These are phyloP conservation scores for Ceuthmochares aereus DNA, from an alignment of 2,113 vertebrate species.

Conservation along the genomic window DNA sequence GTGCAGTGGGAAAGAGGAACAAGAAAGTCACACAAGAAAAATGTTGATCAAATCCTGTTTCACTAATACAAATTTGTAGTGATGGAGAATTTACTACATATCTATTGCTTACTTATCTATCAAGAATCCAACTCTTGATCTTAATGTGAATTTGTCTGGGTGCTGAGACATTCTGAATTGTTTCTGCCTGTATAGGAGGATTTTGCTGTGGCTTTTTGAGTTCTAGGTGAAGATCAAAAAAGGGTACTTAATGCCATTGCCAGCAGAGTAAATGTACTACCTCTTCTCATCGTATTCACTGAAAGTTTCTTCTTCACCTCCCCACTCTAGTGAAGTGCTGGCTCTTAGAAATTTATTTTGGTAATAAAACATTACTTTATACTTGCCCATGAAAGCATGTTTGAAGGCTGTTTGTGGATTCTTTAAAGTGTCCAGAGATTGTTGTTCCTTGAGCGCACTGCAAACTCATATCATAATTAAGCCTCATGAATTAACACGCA, in stretches of 20 bases:
- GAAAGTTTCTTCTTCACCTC: slow-evolving; percentile 40
- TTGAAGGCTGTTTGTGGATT: slow-evolving; percentile 47
- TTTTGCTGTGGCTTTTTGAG: slow-evolving; percentile 8
- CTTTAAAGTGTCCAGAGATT: slow-evolving; percentile 19
- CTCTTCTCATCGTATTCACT: slow-evolving; percentile 54
- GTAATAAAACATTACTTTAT: slow-evolving; percentile 67
- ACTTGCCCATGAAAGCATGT: slow-evolving; percentile 41
- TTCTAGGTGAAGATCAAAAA: slow-evolving; percentile 16
- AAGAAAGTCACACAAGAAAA: neutral
- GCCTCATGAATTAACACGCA: neutral
- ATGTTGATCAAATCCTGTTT: neutral
- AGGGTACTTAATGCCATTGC: neutral
- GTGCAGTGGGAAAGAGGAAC: neutral
- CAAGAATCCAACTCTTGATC: neutral
- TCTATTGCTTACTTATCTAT: neutral
- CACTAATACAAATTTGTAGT: neutral
- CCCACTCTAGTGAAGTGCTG: slow-evolving; percentile 29
- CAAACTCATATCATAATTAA: neutral
- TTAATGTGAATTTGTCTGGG: neutral
- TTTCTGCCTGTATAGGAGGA: neutral
- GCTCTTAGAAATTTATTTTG: slow-evolving; percentile 64
- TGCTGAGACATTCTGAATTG: neutral
- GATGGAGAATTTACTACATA: neutral
- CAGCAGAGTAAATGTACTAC: slow-evolving; percentile 8
- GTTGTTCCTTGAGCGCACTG: neutral